These are phyloP conservation scores for Spatulosminthurus flaviceps DNA, from an alignment of 2,888 invertebrate species.

Conservation along the genomic window DNA sequence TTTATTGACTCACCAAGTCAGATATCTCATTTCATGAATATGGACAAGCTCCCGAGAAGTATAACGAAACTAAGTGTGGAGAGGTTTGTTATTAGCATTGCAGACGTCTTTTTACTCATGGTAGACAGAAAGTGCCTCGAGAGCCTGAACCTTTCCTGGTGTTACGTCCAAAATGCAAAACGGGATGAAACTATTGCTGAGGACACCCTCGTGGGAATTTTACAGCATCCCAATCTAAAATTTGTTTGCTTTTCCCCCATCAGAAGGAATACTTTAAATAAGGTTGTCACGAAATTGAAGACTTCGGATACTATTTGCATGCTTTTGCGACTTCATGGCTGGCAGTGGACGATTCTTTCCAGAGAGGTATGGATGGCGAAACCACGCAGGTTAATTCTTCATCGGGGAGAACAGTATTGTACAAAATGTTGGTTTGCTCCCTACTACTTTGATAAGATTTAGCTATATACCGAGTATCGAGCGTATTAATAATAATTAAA, in stretches of 20 bases:
- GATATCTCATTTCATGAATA: constrained; percentile 1
- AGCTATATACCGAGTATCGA: neutral
- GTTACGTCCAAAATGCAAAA: constrained; percentile 15
- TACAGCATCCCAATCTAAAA: constrained; percentile 25
- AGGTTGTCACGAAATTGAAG: constrained; percentile 23
- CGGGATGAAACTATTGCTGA: constrained; percentile 28
- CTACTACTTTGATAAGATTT: constrained; percentile 32
- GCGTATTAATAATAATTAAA: too few species aligned
- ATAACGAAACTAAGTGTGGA: constrained; percentile 36
- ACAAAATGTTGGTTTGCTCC: constrained; percentile 31
- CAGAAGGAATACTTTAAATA: constrained; percentile 31
- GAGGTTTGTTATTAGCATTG: constrained; percentile 24
- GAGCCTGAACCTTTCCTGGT: constrained; percentile 37
- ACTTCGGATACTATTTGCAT: constrained; percentile 1
- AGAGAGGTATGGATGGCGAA: constrained; percentile 34
- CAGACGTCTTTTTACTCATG: constrained; percentile 29
- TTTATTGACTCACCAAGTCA: constrained; percentile 10
- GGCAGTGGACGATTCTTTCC: constrained; percentile 24
- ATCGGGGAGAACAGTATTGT: constrained; percentile 36
- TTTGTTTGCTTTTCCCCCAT: constrained; percentile 34
- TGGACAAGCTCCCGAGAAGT: constrained; percentile 25
- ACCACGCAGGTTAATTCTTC: constrained; percentile 24
- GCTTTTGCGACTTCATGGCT: constrained; percentile 8
- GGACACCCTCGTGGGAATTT: neutral
- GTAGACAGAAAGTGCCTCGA: constrained; percentile 21